Conservation (phyloP, 2,888 invertebrate species). For the Sturmia bella region DNA sequence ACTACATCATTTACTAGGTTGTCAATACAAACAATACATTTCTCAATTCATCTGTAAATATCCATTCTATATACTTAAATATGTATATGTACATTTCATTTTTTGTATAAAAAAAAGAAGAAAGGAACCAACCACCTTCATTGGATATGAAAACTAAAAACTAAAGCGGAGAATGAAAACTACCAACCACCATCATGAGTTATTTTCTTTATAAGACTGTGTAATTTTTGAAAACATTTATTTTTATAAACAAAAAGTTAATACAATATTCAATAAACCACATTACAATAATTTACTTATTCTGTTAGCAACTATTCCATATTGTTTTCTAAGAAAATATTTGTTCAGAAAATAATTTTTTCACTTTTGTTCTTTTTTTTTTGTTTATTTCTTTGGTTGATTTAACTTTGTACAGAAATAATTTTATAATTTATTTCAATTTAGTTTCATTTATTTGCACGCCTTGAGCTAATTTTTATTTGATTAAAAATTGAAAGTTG, state of each 20-base stretch:
- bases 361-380: background rate
- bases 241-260: conserved; percentile 10
- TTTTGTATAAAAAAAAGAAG: conserved; percentile 25
- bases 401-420: conserved; percentile 32
- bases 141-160: conserved; percentile 10
- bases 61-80: conserved; percentile 61
- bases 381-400: background rate
- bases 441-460: conserved; percentile 69
- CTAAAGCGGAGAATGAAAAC: conserved; percentile 12
- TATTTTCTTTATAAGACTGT: conserved; percentile 30
- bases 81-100: conserved; percentile 32
- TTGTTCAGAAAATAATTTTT: background rate
- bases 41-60: conserved; percentile 68
- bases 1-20: conserved; percentile 30
- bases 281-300: conserved; percentile 39
- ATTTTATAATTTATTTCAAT: conserved; percentile 7
- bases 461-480: conserved; percentile 64
- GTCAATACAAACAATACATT: conserved; percentile 44
- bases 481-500: conserved; percentile 69
- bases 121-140: conserved; percentile 19
- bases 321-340: conserved; percentile 1
- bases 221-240: conserved; percentile 12
- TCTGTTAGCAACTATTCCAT: background rate
- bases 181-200: conserved; percentile 26
- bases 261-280: conserved; percentile 16